Base-by-base conservation (phyloP, 2,797 vertebrate genomes). In the Pipistrellus kuhlii region DNA sequence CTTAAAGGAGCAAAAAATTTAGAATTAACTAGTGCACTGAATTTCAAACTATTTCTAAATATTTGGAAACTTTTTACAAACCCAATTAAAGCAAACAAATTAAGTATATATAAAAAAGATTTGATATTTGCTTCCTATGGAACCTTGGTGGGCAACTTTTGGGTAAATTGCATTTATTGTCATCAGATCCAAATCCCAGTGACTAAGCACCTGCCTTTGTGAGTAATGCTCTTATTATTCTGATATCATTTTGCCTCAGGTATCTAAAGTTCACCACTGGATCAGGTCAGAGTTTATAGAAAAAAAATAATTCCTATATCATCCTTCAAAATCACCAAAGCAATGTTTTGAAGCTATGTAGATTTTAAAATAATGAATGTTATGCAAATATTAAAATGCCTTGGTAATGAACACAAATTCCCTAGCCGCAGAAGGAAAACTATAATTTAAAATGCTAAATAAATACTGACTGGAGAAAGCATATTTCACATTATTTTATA, bases 371-470 rank as follows among this genome's bases (percentile, higher is more conserved):
- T 90, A 62, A 41, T 81, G 20, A 73, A 32, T 85, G 15, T 91
- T 82, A n/a, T 66, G 4, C 51, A 71, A n/a, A 80, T 85, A 89
- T 30, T 86, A 94, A 92, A 94, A 78, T 93, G 53, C 44, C n/a
- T 87, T 81, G 20, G 21, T 92, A 78, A 27, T 85, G 25, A 90
- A 93, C 21, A 84, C 73, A 76, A 85, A 44, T 82, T 41, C 32
- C 18, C 20, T 94, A 35, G n/a, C 25, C 77, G 23, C 35, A 90
- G 95, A 94, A 81, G 27, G 48, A 95, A 91, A 88, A 90, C 21
- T 93, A 44, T 57, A 72, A 90, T 92, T 91, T 73, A 91, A 96
- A 91, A 91, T 94, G 78, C 66, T 95, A 76, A 94, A 66, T 84
- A 53, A 68, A 80, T 84, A 84, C 11, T 72, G 48, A 93, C n/a